These are phyloP conservation scores for Nemotelus nigrinus DNA, from an alignment of 2,888 invertebrate genomes.

Conservation along the genomic window DNA sequence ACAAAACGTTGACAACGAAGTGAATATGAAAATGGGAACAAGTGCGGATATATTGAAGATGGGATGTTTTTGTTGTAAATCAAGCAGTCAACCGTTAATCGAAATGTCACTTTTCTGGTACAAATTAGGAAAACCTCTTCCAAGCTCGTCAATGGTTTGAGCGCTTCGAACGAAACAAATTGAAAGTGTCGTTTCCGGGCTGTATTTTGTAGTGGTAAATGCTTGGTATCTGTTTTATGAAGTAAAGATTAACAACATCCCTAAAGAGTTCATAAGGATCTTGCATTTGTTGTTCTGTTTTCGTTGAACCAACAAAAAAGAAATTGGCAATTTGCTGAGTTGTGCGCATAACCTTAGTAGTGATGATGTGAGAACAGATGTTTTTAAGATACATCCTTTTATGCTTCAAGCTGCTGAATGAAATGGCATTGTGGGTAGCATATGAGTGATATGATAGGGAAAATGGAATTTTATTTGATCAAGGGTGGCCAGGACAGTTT, in stretches of 20 bases:
- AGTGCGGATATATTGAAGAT: too few species aligned
- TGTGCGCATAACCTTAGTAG: background rate
- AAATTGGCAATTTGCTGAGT: conserved; percentile 37
- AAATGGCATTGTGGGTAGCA: background rate
- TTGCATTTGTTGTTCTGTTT: background rate
- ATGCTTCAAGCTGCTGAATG: background rate
- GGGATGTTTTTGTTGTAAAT: too few species aligned
- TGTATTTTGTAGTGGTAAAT: too few species aligned
- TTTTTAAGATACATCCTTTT: conserved; percentile 12
- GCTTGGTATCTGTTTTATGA: background rate
- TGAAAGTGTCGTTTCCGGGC: too few species aligned
- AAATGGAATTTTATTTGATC: background rate
- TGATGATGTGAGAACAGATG: conserved; percentile 17
- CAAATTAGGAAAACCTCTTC: too few species aligned
- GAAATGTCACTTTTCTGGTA: too few species aligned
- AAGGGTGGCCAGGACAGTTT: too few species aligned
- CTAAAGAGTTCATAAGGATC: background rate
- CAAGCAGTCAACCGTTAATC: too few species aligned
- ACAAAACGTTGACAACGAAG: background rate
- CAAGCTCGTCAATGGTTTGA: too few species aligned
- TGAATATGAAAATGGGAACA: too few species aligned
- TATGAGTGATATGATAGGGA: conserved; percentile 8
- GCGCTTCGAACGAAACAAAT: too few species aligned
- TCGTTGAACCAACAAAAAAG: conserved; percentile 26
- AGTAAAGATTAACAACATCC: conserved; percentile 17